phyloP scores from a whole-genome alignment of 2,113 vertebrate species.

The Oostethus manadensis region DNA sequence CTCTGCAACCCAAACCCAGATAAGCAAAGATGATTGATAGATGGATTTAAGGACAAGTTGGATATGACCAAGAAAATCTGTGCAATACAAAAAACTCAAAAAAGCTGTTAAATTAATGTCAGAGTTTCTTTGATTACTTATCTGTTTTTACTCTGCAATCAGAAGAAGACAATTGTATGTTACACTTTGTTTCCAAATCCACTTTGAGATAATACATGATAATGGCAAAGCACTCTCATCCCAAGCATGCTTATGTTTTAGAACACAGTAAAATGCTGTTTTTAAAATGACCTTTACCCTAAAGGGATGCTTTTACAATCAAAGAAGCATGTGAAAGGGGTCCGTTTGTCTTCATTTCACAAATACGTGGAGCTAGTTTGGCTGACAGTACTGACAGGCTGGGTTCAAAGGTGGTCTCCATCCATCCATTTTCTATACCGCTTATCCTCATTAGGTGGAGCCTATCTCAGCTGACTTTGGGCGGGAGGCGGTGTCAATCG shows the following conservation, averaged over 20 bases:
- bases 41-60: too few species aligned
- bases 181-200: too few species aligned
- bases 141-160: neutral
- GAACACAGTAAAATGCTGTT: neutral
- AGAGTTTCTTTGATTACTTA: too few species aligned
- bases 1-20: too few species aligned
- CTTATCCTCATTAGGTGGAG: too few species aligned
- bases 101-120: too few species aligned
- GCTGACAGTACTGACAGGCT: neutral
- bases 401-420: neutral
- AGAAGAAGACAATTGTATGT: neutral
- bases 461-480: too few species aligned
- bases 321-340: neutral
- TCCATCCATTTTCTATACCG: too few species aligned
- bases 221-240: neutral
- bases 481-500: too few species aligned
- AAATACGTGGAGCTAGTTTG: neutral
- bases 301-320: neutral
- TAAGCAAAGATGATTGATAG: too few species aligned
- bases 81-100: too few species aligned
- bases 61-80: too few species aligned
- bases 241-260: neutral
- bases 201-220: neutral
- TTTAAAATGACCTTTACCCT: neutral
- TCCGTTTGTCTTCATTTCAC: constrained; percentile 1